A percentile compares a stretch with the other conserved stretches of the same genome.
Conservation (phyloP, 2,113 vertebrate species). For the Cisticola juncidis region DNA sequence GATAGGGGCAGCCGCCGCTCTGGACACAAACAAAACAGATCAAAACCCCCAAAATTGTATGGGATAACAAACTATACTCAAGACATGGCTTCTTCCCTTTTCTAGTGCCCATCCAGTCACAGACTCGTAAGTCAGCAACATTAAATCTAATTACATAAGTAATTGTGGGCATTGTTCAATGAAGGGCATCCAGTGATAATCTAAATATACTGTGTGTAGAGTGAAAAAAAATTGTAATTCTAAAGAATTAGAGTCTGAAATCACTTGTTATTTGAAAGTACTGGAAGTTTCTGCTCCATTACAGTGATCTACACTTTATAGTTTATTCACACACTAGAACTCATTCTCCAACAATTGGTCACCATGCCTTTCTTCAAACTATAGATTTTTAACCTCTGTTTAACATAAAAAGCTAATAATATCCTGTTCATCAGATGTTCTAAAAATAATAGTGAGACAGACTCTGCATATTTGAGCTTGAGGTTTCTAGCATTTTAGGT, state of each 20-base stretch:
- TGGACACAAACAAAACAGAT: background rate
- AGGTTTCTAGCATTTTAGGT: background rate
- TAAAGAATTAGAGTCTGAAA: background rate
- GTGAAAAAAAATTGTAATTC: background rate
- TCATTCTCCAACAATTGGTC: background rate
- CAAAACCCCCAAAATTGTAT: rapidly evolving
- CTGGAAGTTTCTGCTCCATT: background rate
- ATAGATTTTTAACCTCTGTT: background rate
- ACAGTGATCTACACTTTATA: background rate
- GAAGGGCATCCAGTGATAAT: background rate
- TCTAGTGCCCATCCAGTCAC: background rate
- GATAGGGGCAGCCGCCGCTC: background rate
- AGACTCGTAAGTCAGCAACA: background rate
- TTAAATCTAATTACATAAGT: background rate
- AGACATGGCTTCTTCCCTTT: background rate
- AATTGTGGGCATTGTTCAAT: background rate
- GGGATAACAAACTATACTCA: background rate
- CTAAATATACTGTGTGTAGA: background rate
- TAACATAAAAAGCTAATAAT: background rate
- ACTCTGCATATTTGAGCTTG: background rate
- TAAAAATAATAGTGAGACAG: background rate
- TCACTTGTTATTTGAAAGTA: background rate
- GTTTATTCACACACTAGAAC: background rate
- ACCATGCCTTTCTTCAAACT: background rate
- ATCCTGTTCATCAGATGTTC: background rate